Conservation (phyloP, 35 echinoderm and acorn worm species). For the Diadema setosum region DNA sequence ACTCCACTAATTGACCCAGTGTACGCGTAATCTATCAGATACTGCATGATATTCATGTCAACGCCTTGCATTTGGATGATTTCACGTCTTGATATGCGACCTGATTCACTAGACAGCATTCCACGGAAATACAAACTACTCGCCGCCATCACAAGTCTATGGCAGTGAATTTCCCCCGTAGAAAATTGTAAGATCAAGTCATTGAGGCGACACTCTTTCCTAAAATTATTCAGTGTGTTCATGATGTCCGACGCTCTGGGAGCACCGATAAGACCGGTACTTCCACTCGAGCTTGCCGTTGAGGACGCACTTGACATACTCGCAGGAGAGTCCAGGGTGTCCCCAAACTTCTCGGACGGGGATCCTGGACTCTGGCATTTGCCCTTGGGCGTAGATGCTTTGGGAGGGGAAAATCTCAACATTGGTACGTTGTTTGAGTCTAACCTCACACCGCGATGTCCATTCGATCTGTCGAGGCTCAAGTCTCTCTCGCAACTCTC, state of each 20-base stretch:
- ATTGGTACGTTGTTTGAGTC: neutral
- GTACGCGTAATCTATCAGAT: constrained; percentile 86
- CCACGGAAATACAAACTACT: constrained; percentile 77
- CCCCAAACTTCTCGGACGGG: neutral
- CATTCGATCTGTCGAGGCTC: neutral
- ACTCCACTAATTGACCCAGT: constrained; percentile 53
- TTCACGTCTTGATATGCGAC: constrained; percentile 53
- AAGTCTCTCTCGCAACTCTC: neutral
- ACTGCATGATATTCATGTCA: constrained; percentile 64
- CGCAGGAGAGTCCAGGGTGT: neutral
- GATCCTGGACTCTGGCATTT: neutral
- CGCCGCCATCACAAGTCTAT: constrained; percentile 67
- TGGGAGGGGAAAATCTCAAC: constrained; percentile 1
- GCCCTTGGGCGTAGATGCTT: neutral
- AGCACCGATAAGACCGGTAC: constrained; percentile 6
- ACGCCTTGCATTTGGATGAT: constrained; percentile 89
- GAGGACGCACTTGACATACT: constrained; percentile 37
- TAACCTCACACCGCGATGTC: neutral
- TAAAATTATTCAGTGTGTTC: constrained; percentile 51
- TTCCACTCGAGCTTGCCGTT: constrained; percentile 22
- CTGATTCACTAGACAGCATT: constrained; percentile 32
- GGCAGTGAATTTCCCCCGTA: constrained; percentile 70
- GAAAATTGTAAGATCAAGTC: constrained; percentile 74
- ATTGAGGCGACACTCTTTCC: constrained; percentile 48
- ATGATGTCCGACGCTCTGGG: constrained; percentile 32